Evolutionary conservation across 2,888 invertebrate species (phyloP).

Genomic region (Pinctada fucata): DNA sequence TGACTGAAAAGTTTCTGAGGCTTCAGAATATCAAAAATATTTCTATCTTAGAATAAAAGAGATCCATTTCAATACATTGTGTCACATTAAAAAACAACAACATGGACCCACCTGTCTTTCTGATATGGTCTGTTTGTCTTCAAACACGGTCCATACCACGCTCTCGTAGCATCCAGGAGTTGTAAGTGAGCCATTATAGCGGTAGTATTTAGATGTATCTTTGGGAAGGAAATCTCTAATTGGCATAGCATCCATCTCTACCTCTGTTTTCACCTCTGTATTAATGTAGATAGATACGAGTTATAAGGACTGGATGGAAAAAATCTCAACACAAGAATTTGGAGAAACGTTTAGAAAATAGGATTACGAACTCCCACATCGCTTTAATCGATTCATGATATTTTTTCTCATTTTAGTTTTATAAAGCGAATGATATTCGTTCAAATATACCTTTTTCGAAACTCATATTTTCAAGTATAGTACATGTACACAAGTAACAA

Average conservation of each 20-base stretch:
- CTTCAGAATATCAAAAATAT: too few relatives aligned
- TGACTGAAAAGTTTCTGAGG: too few relatives aligned
- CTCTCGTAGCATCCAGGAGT: slow-evolving; percentile 72
- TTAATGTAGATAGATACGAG: neutral
- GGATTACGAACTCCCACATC: too few relatives aligned
- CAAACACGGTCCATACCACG: slow-evolving; percentile 73
- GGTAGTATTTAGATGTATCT: slow-evolving; percentile 61
- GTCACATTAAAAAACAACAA: too few relatives aligned
- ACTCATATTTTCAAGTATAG: too few relatives aligned
- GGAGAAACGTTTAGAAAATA: neutral
- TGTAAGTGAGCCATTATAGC: slow-evolving; percentile 73
- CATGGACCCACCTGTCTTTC: slow-evolving; percentile 60
- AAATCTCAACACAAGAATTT: neutral
- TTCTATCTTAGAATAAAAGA: too few relatives aligned
- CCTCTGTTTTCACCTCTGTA: slow-evolving; percentile 52
- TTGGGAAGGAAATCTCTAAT: slow-evolving; percentile 63
- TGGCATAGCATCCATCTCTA: slow-evolving; percentile 60
- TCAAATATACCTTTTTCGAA: too few relatives aligned
- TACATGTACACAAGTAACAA: too few relatives aligned
- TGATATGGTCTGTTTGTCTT: slow-evolving; percentile 63
- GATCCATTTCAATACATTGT: too few relatives aligned
- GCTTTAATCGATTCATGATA: too few relatives aligned
- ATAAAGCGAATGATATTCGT: too few relatives aligned
- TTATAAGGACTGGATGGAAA: neutral
- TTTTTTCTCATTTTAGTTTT: too few relatives aligned